Evolutionary conservation across 2,797 vertebrate species (phyloP).

Genomic region (Clarias platycephalus): DNA sequence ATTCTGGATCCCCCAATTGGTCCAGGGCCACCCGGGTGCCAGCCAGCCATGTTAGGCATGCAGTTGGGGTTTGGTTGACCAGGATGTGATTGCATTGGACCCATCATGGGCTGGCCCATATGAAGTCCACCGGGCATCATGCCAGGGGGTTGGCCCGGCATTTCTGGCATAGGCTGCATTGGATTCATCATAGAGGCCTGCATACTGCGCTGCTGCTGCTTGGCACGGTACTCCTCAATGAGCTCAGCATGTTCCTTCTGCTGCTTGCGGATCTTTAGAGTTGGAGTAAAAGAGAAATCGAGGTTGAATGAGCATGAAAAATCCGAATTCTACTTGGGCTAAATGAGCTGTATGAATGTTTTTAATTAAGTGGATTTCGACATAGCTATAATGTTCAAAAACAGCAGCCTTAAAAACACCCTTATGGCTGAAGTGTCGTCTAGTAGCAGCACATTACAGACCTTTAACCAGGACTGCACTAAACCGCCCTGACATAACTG

Average conservation of each 20-base stretch:
- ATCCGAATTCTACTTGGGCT: neutral
- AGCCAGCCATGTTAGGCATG: slow-evolving; percentile 71
- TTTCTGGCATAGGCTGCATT: slow-evolving; percentile 67
- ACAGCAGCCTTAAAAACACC: neutral
- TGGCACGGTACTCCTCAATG: slow-evolving; percentile 91
- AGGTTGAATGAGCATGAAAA: neutral
- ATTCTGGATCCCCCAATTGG: slow-evolving; percentile 59
- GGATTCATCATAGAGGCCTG: slow-evolving; percentile 67
- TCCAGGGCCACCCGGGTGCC: slow-evolving; percentile 70
- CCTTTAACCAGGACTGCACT: too few relatives aligned
- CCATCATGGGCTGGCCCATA: slow-evolving; percentile 72
- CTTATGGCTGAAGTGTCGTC: too few relatives aligned
- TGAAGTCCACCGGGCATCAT: slow-evolving; percentile 68
- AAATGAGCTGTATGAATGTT: neutral
- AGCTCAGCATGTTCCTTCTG: slow-evolving; percentile 95
- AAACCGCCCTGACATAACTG: too few relatives aligned
- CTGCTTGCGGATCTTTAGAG: slow-evolving; percentile 89
- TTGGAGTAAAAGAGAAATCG: neutral
- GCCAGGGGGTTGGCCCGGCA: slow-evolving; percentile 67
- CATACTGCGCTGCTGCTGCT: slow-evolving; percentile 75
- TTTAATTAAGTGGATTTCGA: neutral
- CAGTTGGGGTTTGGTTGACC: slow-evolving; percentile 65
- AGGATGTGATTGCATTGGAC: slow-evolving; percentile 69
- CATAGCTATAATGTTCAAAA: neutral
- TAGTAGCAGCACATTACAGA: neutral